Conservation (phyloP, 1,140 invertebrate species). For the Bombus consobrinus region DNA sequence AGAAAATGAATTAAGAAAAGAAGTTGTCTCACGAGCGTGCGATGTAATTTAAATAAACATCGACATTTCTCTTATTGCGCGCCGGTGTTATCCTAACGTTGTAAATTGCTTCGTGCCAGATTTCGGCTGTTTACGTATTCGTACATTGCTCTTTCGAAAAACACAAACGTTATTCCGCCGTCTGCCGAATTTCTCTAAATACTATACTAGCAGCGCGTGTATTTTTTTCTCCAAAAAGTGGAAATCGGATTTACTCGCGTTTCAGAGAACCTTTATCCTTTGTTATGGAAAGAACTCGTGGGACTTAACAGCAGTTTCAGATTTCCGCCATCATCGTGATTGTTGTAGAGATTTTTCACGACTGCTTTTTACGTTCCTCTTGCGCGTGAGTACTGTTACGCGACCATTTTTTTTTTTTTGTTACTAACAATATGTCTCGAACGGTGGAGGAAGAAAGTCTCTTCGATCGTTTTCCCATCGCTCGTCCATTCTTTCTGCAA, state of each 20-base stretch:
- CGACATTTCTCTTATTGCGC: background rate
- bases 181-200: background rate
- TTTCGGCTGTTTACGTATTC: background rate
- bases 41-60: background rate
- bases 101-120: background rate
- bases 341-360: background rate
- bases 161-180: background rate
- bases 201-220: no score
- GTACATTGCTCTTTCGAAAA: background rate
- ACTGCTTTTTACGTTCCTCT: no score
- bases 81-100: background rate
- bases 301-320: background rate
- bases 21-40: background rate
- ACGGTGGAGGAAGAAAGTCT: background rate
- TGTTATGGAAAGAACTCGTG: background rate
- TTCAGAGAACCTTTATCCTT: background rate
- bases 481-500: background rate
- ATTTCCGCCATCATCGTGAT: background rate
- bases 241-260: background rate
- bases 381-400: background rate
- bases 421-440: no score
- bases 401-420: no score
- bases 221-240: background rate
- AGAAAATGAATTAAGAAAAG: no score
- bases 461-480: background rate